Evolutionary conservation across 2,888 invertebrate species (phyloP), one percentile per base, ranked within the genome.

Genomic region (Limnephilus marmoratus): DNA sequence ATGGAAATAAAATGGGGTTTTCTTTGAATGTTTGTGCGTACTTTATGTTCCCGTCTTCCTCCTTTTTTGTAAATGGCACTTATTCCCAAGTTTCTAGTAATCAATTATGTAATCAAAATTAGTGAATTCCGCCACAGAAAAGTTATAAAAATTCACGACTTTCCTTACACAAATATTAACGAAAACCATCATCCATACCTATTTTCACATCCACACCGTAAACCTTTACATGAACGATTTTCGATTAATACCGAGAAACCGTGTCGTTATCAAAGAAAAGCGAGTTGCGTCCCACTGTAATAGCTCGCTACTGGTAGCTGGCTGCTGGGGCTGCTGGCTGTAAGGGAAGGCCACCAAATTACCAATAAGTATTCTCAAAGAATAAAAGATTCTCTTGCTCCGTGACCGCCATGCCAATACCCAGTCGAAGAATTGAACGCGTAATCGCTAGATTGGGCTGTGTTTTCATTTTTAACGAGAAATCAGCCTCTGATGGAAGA

Each of bases 321-420:
- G 82, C 29, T 53, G 18, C 53, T 53, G 68, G 24, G 3, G 82
- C 29, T 53, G 18, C 53, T 53, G 68, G 24, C 68, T 68, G 86
- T 41, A 41, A 90, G 34, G 80, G 85, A 81, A 91, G 53, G 53
- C 49, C 90, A 37, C 31, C 90, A 91, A 92, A 93, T 93, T 90
- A 92, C 92, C 92, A 92, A 93, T 93, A 93, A 92, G 93, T 92
- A 93, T 93, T 93, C 93, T 81, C 68, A 53, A 90, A 92, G 93
- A 93, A 93, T 92, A 93, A 91, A 91, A 93, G 93, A 93, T 93
- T 90, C 92, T 83, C 83, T 88, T 81, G 24, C 90, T 81, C 81
- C 93, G 93, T 93, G 93, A 91, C 92, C 83, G 83, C 83, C 92
- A 92, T 93, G 90, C 86, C 37, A 93, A 68, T 68, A 68, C 68